Evolutionary conservation across 2,888 invertebrate species (phyloP).

Genomic region (Drosophila multiciliata): DNA sequence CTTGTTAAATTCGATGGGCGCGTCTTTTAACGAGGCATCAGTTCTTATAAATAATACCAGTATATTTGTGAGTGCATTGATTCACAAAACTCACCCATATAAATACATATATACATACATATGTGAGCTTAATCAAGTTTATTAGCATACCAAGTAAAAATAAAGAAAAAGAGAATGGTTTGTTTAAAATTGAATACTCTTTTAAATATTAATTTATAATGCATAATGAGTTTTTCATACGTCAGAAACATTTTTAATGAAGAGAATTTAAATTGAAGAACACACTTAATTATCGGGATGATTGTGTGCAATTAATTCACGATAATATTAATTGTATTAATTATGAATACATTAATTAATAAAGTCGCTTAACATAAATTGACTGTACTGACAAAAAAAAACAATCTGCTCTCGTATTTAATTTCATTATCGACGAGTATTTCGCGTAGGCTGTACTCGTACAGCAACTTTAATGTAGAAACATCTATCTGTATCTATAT

Average conservation of each 20-base stretch:
- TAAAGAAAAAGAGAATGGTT: neutral
- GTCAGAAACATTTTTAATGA: neutral
- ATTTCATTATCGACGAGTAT: constrained; percentile 53
- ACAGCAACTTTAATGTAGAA: constrained; percentile 14
- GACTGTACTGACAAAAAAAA: neutral
- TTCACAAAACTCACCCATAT: constrained; percentile 31
- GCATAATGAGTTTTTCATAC: neutral
- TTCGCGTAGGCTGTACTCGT: constrained; percentile 47
- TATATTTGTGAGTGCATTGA: constrained; percentile 43
- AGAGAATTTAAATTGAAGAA: neutral
- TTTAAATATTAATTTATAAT: neutral
- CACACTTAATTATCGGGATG: neutral
- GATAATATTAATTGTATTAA: neutral
- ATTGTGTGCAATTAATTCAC: neutral
- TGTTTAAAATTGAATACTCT: constrained; percentile 13
- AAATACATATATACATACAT: neutral
- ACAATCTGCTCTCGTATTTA: constrained; percentile 14
- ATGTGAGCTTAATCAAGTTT: constrained; percentile 18
- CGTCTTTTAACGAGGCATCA: constrained; percentile 17
- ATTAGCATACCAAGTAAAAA: constrained; percentile 32
- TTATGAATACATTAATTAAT: neutral
- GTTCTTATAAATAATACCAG: constrained; percentile 16
- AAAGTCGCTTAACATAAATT: neutral
- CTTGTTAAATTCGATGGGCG: constrained; percentile 30
- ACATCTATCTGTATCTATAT: constrained; percentile 19